phyloP scores from a whole-genome alignment of 1,140 invertebrate species.

The Drosophila busckii region DNA sequence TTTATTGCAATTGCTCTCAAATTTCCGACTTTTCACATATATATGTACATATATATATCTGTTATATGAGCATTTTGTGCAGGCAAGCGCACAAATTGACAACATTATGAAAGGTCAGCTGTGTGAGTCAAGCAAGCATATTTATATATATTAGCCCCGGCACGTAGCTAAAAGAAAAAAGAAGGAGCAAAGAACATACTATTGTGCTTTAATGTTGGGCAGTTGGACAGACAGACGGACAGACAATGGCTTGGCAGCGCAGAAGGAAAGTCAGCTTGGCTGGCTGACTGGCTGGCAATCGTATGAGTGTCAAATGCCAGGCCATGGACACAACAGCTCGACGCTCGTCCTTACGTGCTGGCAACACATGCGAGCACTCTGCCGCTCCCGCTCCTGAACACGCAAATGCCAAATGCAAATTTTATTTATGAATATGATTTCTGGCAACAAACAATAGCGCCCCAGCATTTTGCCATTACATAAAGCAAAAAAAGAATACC shows the following conservation, averaged over 20 bases:
- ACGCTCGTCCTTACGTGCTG: slow-evolving; percentile 23
- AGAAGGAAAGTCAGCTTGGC: slow-evolving; percentile 16
- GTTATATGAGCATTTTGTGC: slow-evolving; percentile 46
- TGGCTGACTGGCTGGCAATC: slow-evolving; percentile 38
- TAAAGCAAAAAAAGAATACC: slow-evolving; percentile 62
- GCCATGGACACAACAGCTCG: slow-evolving; percentile 35
- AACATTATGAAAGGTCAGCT: slow-evolving; percentile 75
- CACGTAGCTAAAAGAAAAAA: slow-evolving; percentile 76
- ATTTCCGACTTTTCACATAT: slow-evolving; percentile 7
- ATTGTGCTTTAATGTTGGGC: slow-evolving; percentile 71
- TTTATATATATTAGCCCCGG: slow-evolving; percentile 75
- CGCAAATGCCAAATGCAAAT: slow-evolving; percentile 68
- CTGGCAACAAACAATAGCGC: slow-evolving; percentile 72
- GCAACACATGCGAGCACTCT: slow-evolving; percentile 38
- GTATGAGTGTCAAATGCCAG: slow-evolving; percentile 46
- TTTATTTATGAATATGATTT: slow-evolving; percentile 77
- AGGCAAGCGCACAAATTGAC: slow-evolving; percentile 73
- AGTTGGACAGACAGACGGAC: slow-evolving; percentile 43
- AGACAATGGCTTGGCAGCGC: slow-evolving; percentile 1
- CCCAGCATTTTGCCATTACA: slow-evolving; percentile 32
- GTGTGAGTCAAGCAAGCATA: slow-evolving; percentile 48
- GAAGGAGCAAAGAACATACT: slow-evolving; percentile 73
- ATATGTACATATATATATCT: slow-evolving; percentile 3
- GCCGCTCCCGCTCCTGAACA: slow-evolving; percentile 3
- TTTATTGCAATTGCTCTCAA: background rate